Evolutionary conservation across 1,140 invertebrate species (phyloP), one percentile per base, ranked within the genome.

Genomic region (Bathynomus jamesi): DNA sequence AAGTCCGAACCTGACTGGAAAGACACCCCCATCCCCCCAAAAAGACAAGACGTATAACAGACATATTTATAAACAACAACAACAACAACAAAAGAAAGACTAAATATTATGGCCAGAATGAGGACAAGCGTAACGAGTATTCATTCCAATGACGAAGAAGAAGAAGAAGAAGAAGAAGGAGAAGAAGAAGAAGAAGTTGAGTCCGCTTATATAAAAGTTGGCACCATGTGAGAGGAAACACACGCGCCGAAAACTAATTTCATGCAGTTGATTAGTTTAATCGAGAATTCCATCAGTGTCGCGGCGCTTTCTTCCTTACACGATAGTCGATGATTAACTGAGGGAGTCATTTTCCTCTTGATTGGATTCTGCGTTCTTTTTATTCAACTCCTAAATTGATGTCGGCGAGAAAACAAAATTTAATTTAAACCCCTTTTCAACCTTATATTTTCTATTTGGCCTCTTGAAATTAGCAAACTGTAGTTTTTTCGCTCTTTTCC

Each of bases 261-360:
- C 29, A 13, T 27, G 63, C 63, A 13, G n/a, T 27, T 28, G 63
- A 65, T 65, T 65, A 65, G 27, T 65, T 65, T 28, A 30, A 11
- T 65, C n/a, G 63, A 65, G n/a, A 65, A 27, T 64, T 64, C 24
- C 13, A 21, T 64, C 62, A 5, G 24, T 64, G 24, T 13, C 24
- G 25, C 62, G 25, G 25, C 27, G 5, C 27, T 65, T 13, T 65
- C 27, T 28, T 28, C 7, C 3, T 3, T 7, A 28, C 25, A 28
- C 17, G 10, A 13, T 65, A 27, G 11, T 65, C 21, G 40, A 53
- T 53, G 40, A 53, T 53, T 53, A 53, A 53, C 40, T 2, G 40
- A 21, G 40, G 21, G 40, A 53, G 40, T 53, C 40, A 53, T 65
- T 25, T 65, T 30, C 27, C 2, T 28, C 27, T 65, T 28, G 27